These are phyloP conservation scores for Callaeas wilsoni DNA, from an alignment of 2,113 vertebrate species.

Conservation along the genomic window DNA sequence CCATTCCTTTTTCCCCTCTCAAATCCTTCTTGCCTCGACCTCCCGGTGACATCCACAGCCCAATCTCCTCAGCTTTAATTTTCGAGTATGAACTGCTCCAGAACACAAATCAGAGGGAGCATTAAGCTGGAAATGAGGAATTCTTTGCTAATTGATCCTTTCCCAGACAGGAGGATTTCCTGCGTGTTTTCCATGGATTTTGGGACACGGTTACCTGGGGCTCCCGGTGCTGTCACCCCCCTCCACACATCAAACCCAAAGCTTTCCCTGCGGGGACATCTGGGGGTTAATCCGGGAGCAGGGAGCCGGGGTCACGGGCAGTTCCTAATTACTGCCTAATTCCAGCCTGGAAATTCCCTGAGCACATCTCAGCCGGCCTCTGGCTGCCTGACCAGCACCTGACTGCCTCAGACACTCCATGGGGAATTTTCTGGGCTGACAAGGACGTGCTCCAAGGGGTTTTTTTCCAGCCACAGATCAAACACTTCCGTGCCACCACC, in stretches of 20 bases:
- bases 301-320: neutral
- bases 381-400: neutral
- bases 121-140: neutral
- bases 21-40: neutral
- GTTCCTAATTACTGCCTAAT: neutral
- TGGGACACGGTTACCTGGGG: fast-evolving
- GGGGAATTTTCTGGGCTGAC: neutral
- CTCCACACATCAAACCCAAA: neutral
- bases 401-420: neutral
- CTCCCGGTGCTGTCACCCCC: neutral
- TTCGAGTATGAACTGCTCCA: neutral
- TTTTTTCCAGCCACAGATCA: neutral
- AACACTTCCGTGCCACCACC: neutral
- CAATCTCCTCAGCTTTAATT: neutral
- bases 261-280: neutral
- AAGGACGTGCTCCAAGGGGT: neutral
- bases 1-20: too few relatives aligned
- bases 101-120: neutral
- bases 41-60: neutral
- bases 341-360: neutral
- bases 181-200: neutral
- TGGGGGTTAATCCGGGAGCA: neutral
- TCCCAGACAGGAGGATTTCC: neutral
- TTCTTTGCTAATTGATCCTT: neutral
- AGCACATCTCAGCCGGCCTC: neutral